Evolutionary conservation across 2,797 vertebrate genomes (phyloP), one percentile per base, ranked within the genome.

Genomic region (Oreochromis mossambicus): DNA sequence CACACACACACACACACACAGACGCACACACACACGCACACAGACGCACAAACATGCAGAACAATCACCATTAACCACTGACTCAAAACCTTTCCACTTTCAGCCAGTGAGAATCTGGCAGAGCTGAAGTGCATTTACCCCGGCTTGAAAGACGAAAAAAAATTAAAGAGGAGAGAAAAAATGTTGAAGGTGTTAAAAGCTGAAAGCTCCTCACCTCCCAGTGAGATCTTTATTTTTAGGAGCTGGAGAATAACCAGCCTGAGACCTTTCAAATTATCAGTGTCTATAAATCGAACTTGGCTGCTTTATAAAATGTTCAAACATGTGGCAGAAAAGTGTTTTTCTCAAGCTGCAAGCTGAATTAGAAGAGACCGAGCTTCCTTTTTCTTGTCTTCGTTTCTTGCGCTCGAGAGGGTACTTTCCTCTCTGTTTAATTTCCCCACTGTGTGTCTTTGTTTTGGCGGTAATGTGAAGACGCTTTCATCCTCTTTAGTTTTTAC

Each of bases 51-150:
- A 26, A 77, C 54, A 29, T 21, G 29, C 75, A 88, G 61, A 80
- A 84, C 78, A 79, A 80, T 79, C 83, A 10, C 46, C 54, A 75
- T 78, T 84, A 87, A 83, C 46, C 79, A 81, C 26, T 13, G 56
- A 83, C 36, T 50, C 78, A 68, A 26, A 86, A 50, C 26, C 48
- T 17, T 76, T 80, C 0, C 77, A 55, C 80, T 50, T 15, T 8
- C 52, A 78, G 46, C 29, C 84, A 75, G 2, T 55, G 75, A 80
- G 80, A 85, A 78, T 19, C 17, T 46, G 50, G 56, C 46, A 41
- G 8, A 82, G 14, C 6, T 10, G 43, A 5, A 0, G 5, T 77
- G 50, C 29, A 1, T 83, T 85, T 75, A 24, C 52, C 11, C 12
- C 17, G 1, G 21, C 68, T 54, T 14, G 3, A 70, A 79, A 58